Conservation (phyloP, 2,797 vertebrate genomes). For the Naso thynnoides region DNA sequence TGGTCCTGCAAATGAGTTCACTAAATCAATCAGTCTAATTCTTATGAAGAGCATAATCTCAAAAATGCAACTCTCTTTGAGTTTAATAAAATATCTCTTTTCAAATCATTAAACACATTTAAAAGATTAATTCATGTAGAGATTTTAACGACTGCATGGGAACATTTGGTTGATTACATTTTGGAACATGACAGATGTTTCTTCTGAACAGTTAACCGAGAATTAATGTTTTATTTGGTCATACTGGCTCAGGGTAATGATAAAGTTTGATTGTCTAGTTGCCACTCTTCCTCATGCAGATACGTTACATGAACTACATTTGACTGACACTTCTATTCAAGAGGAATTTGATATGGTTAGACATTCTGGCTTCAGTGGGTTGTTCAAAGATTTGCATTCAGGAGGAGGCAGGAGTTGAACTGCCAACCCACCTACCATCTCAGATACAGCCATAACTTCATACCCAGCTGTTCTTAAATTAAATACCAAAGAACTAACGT, state of each 20-base stretch:
- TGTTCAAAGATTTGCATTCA: neutral
- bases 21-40: too few species aligned
- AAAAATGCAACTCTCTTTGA: too few species aligned
- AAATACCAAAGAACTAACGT: neutral
- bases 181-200: too few species aligned
- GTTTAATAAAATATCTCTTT: too few species aligned
- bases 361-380: neutral
- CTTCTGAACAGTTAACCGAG: too few species aligned
- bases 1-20: neutral
- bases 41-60: too few species aligned
- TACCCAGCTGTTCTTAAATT: slow-evolving; percentile 1
- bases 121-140: too few species aligned
- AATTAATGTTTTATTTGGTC: too few species aligned
- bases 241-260: too few species aligned
- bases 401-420: neutral
- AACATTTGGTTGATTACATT: too few species aligned
- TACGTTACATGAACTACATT: neutral
- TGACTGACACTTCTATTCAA: neutral
- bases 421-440: neutral
- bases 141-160: too few species aligned
- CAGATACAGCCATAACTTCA: neutral
- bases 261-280: neutral
- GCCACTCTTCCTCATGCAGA: neutral
- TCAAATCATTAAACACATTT: too few species aligned
- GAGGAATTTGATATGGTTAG: neutral